Base-by-base conservation (phyloP, 2,797 vertebrate species). In the Bradypus variegatus region DNA sequence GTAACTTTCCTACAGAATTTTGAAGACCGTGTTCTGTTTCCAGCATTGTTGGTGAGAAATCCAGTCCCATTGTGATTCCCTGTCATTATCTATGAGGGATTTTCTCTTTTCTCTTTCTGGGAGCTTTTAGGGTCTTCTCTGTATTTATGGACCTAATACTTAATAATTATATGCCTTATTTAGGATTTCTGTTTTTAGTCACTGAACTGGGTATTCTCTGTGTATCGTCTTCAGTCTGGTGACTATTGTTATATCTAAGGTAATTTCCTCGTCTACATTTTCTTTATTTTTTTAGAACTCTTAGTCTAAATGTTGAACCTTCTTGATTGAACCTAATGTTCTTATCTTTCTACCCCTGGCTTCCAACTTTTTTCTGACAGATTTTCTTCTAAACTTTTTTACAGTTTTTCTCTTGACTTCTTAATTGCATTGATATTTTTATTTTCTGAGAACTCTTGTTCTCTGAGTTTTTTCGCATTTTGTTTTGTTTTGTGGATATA, bases 401-500 rank as follows among this genome's bases (percentile, higher is more conserved):
- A 55, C 36, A 84, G 72, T 1, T 16, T 25, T 81, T 64, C 6
- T 27, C 16, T 60, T 92, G 15, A 72, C 53, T 38, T 67, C 33
- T 50, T 73, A 85, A 38, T 62, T 76, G 86, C 21, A 73, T 23
- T 64, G 72, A 48, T 65, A 67, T 60, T 67, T 92, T 70, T 88
- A 72, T 16, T 65, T 90, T 72, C 33, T 21, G 23, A 92, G 41
- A 90, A 36, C 27, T 67, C 38, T 85, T 81, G 1, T 65, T 70
- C 36, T 93, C 53, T 87, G 38, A 67, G 90, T 92, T 77, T 76
- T 76, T 77, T 64, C 36, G 55, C n/a, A 60, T 85, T 89, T 36
- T 88, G 33, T 93, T 83, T 79, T 69, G 21, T 36, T 73, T 76
- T 83, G 25, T 67, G 70, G 9, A 29, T 78, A 8, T 2, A 5